Evolutionary conservation across 1,140 invertebrate genomes (phyloP), one percentile per base, ranked within the genome.

Genomic region (Hypsibius dujardini): DNA sequence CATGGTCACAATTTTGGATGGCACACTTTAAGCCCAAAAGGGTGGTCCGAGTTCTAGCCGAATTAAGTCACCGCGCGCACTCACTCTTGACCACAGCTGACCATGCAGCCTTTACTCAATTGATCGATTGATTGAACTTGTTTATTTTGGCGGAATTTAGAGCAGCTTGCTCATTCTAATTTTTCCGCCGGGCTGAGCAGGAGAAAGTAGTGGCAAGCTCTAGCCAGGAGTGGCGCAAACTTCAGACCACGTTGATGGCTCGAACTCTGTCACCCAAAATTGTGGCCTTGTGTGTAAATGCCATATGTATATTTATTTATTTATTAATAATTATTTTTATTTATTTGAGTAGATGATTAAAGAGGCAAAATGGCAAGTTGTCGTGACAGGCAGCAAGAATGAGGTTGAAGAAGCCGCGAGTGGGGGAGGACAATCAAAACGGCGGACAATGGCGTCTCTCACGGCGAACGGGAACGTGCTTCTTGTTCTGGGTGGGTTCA

Each of bases 401-500:
- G 62, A 67, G 45, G 0, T 45, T 12, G 42, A 15, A 12, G 12
- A 67, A 42, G 12, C 42, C 62, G 7, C 12, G 7, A 56, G 7
- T 56, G 50, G 0, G n/a, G 50, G 7, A 56, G n/a, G 28, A 28
- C 28, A 28, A 28, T 28, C 28, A 28, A 28, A 28, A 28, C 28
- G n/a, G 50, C 7, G n/a, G 50, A n/a, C 7, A n/a, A 7, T 56
- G 7, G 50, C 7, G 50, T 56, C 50, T 12, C n/a, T 56, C 7
- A n/a, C 12, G 42, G 12, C 45, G 3, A 12, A 3, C 3, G 62
- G 45, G 3, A 67, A 67, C 42, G 42, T 42, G 62, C 3, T 67
- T 15, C 62, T 67, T 67, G 62, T 67, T 12, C 7, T 67, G 3
- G 62, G 62, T 67, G 50, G n/a, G 50, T 12, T n/a, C n/a, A n/a